Evolutionary conservation across 2,797 vertebrate species (phyloP).

Genomic region (Takifugu ocellatus): DNA sequence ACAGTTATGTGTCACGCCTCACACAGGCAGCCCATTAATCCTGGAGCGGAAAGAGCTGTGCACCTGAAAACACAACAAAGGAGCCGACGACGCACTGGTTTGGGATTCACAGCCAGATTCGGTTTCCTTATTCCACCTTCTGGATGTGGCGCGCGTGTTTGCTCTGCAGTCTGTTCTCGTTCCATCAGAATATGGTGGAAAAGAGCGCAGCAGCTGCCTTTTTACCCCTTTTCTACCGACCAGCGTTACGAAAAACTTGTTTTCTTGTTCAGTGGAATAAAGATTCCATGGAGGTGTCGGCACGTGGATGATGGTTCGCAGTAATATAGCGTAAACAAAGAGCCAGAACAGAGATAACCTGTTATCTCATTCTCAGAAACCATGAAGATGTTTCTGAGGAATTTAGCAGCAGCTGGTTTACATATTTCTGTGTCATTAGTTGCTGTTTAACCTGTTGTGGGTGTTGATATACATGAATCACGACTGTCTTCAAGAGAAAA

Average conservation of each 20-base stretch:
- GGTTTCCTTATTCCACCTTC: background rate
- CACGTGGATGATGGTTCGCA: too few species aligned
- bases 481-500: too few species aligned
- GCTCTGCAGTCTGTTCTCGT: background rate
- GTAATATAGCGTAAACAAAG: too few species aligned
- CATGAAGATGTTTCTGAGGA: background rate
- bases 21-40: constrained; percentile 48
- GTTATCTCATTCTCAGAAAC: constrained; percentile 9
- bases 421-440: too few species aligned
- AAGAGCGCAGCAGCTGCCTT: constrained; percentile 7
- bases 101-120: too few species aligned
- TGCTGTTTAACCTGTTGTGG: too few species aligned
- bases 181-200: constrained; percentile 7
- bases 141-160: background rate
- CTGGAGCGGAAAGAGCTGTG: constrained; percentile 15
- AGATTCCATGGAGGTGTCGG: background rate
- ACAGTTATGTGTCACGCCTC: constrained; percentile 55
- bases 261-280: constrained; percentile 1
- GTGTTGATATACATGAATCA: too few species aligned
- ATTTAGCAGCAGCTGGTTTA: background rate
- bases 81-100: too few species aligned
- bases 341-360: too few species aligned
- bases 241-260: constrained; percentile 10
- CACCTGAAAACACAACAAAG: constrained; percentile 28
- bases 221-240: constrained; percentile 26